These are phyloP conservation scores for Limanda limanda DNA, from an alignment of 2,113 vertebrate species.

Conservation along the genomic window DNA sequence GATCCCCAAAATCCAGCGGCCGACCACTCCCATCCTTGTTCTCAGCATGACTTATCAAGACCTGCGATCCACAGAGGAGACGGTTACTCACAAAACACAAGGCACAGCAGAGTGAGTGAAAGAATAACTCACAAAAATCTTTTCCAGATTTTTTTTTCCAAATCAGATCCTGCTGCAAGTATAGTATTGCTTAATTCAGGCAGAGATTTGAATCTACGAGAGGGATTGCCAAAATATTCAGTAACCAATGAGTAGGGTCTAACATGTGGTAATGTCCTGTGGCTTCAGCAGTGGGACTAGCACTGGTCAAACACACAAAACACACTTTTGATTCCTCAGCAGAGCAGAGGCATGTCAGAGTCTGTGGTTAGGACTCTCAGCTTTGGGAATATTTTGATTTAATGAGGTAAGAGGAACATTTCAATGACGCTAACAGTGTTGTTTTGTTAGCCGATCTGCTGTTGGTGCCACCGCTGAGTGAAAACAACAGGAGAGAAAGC, in stretches of 20 bases:
- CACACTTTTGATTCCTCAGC: constrained; percentile 60
- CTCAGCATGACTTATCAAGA: constrained; percentile 86
- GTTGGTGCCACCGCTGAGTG: constrained; percentile 23
- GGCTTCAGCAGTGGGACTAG: constrained; percentile 51
- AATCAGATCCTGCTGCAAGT: constrained; percentile 4
- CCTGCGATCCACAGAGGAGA: constrained; percentile 78
- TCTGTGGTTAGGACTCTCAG: constrained; percentile 28
- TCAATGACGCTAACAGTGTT: constrained; percentile 15
- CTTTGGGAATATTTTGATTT: constrained; percentile 23
- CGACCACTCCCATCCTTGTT: constrained; percentile 87
- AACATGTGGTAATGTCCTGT: constrained; percentile 66
- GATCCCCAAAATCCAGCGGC: constrained; percentile 85
- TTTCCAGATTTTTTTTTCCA: constrained; percentile 10
- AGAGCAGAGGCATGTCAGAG: constrained; percentile 34
- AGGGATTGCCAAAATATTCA: constrained; percentile 55
- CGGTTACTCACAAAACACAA: constrained; percentile 17
- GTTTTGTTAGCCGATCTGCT: constrained; percentile 19
- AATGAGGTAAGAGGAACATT: constrained; percentile 39
- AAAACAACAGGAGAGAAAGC: constrained; percentile 32
- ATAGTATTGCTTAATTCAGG: constrained; percentile 24
- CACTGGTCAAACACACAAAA: constrained; percentile 41
- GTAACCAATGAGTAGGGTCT: constrained; percentile 55
- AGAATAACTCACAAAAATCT: constrained; percentile 3
- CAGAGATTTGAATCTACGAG: constrained; percentile 9
- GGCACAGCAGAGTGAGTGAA: neutral